Evolutionary conservation across 2,888 invertebrate species (phyloP), one percentile per base, ranked within the genome.

Genomic region (Azorinus chamasolen): DNA sequence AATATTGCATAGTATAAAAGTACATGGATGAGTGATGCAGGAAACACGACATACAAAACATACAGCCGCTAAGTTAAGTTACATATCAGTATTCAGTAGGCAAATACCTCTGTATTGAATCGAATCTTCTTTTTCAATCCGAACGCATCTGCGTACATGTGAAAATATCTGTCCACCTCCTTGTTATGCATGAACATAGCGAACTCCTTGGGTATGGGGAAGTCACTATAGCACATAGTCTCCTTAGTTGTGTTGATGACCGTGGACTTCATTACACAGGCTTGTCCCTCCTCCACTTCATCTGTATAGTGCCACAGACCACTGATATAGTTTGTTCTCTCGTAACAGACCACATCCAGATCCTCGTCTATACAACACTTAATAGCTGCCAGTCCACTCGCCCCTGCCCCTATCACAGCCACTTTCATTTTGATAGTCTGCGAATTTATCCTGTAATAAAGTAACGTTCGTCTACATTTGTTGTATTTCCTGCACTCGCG

Each of bases 121-220:
- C 74, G 58, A 14, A 93, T 90, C 77, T 91, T 81, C 22, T 90
- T 79, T 20, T 58, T 72, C 20, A 93, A 69, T 2, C 84, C 81
- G 71, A 92, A 93, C 5, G 88, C 61, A 2, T 92, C 85, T 1
- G 89, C 91, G 65, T 92, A 93, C 78, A 86, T 53, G n/a, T 91
- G 80, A 59, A 93, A 89, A 74, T 93, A 93, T 50, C 89, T 79
- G 20, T 86, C 79, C 5, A 93, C 89, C 57, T 79, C 70, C 12
- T 86, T 83, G 66, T 93, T 91, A 77, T 92, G 92, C 93, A 93
- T 93, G 78, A 87, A 93, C 58, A 91, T 89, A 0, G 93, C 90
- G 71, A 74, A 92, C 25, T 93, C 90, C 20, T 53, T 54, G 1
- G 63, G 63, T 18, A 92, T 91, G 3, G 93, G 93, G 75, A 87